A percentile compares a stretch with the other conserved stretches of the same genome.
phyloP scores from a whole-genome alignment of 2,797 vertebrate genomes.

The Typhlichthys eigenmanni region DNA sequence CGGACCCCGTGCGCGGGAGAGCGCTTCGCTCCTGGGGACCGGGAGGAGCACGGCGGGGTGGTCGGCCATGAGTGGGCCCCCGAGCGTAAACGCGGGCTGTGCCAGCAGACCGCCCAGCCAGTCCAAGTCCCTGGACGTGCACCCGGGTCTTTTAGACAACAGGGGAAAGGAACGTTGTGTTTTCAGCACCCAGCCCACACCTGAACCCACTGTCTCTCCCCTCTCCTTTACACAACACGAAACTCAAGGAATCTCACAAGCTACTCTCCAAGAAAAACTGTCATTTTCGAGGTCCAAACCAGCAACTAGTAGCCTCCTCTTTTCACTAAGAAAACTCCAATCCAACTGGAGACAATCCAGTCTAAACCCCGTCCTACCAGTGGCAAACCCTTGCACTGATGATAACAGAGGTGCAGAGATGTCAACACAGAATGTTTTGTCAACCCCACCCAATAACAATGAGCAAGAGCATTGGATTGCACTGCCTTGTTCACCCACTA shows the following conservation, averaged over 20 bases:
- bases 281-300: constrained; percentile 68
- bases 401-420: constrained; percentile 35
- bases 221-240: constrained; percentile 36
- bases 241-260: constrained; percentile 50
- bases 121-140: constrained; percentile 55
- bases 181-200: constrained; percentile 21
- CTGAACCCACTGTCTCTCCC: constrained; percentile 23
- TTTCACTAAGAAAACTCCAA: constrained; percentile 69
- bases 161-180: constrained; percentile 22
- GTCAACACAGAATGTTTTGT: constrained; percentile 29
- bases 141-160: constrained; percentile 36
- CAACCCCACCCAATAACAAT: constrained; percentile 38
- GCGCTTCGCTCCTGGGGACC: constrained; percentile 32
- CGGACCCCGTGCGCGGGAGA: constrained; percentile 33
- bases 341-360: constrained; percentile 41
- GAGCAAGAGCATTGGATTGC: constrained; percentile 36
- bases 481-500: constrained; percentile 31
- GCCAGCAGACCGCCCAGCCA: constrained; percentile 51
- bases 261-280: constrained; percentile 36
- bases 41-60: constrained; percentile 58
- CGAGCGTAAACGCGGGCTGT: constrained; percentile 37
- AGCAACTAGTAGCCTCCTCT: constrained; percentile 74
- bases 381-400: constrained; percentile 32
- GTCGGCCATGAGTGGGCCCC: constrained; percentile 61
- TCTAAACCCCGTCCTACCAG: constrained; percentile 25